phyloP scores from a whole-genome alignment of 2,888 invertebrate species.

The Diplazon laetatorius region DNA sequence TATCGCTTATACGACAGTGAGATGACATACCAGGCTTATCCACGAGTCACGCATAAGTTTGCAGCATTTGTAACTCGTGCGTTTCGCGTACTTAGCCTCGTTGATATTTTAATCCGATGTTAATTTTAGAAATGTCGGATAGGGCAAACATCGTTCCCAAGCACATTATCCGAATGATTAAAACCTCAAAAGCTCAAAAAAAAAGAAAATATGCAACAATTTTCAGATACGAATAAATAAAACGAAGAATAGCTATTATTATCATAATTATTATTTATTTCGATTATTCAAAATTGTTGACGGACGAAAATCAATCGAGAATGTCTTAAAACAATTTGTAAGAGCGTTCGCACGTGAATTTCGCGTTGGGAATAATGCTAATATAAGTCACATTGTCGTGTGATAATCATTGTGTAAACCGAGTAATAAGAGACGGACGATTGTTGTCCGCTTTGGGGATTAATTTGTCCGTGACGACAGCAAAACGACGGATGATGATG shows the following conservation, averaged over 20 bases:
- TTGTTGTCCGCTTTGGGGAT: slow-evolving; percentile 54
- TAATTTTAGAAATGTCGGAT: slow-evolving; percentile 52
- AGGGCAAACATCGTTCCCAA: slow-evolving; percentile 25
- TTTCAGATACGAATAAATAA: slow-evolving; percentile 9
- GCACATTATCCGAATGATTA: too few species aligned
- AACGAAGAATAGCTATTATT: too few species aligned
- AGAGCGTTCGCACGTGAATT: slow-evolving; percentile 49
- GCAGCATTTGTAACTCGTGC: slow-evolving; percentile 6
- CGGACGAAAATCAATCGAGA: slow-evolving; percentile 36
- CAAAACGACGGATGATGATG: background rate
- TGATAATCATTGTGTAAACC: slow-evolving; percentile 11
- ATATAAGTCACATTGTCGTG: slow-evolving; percentile 20
- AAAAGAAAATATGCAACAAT: too few species aligned
- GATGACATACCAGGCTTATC: slow-evolving; percentile 38
- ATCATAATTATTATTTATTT: too few species aligned
- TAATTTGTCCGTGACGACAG: slow-evolving; percentile 61
- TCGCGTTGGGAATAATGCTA: slow-evolving; percentile 44
- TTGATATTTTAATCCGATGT: slow-evolving; percentile 51
- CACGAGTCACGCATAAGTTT: slow-evolving; percentile 29
- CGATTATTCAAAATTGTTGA: slow-evolving; percentile 18
- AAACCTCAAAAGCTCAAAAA: too few species aligned
- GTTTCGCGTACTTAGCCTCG: slow-evolving; percentile 37
- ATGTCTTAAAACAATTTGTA: slow-evolving; percentile 39
- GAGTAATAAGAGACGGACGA: slow-evolving; percentile 16
- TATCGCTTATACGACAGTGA: slow-evolving; percentile 29